Percentiles rank a stretch among this genome's conserved stretches.
These are phyloP conservation scores for Mesorhabditis belari DNA, from an alignment of 2,888 invertebrate species.

Conservation along the genomic window DNA sequence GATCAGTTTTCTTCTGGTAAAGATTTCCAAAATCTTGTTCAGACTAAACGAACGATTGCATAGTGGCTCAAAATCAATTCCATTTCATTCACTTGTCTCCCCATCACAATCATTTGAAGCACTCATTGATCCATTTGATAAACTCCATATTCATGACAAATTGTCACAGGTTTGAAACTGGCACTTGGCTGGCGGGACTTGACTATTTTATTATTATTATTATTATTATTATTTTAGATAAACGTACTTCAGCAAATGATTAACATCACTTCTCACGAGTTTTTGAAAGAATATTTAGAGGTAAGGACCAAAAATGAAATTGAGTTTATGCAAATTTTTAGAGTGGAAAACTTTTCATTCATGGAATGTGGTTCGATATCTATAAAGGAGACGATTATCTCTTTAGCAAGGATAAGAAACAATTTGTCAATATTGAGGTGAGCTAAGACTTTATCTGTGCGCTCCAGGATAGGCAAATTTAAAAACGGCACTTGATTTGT, in stretches of 20 bases:
- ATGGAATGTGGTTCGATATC: constrained; percentile 90
- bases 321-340: constrained; percentile 4
- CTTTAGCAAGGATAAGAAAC: constrained; percentile 78
- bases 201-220: not conserved
- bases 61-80: constrained; percentile 24
- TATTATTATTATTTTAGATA: constrained; percentile 18
- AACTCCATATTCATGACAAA: constrained; percentile 82
- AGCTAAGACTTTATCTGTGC: too few relatives aligned
- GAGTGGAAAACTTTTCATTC: constrained; percentile 22
- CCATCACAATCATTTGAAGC: constrained; percentile 67
- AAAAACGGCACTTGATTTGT: too few relatives aligned
- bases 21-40: not conserved
- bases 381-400: constrained; percentile 90
- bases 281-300: constrained; percentile 27
- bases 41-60: constrained; percentile 38
- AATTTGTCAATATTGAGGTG: constrained; percentile 79
- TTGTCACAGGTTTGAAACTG: constrained; percentile 71
- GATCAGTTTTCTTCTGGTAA: not conserved
- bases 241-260: constrained; percentile 43
- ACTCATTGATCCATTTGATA: constrained; percentile 78
- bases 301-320: not conserved
- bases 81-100: constrained; percentile 23
- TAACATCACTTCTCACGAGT: constrained; percentile 35
- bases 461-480: too few relatives aligned
- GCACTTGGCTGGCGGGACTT: not conserved